phyloP scores from a whole-genome alignment of 2,888 invertebrate genomes.

The Xylota segnis region DNA sequence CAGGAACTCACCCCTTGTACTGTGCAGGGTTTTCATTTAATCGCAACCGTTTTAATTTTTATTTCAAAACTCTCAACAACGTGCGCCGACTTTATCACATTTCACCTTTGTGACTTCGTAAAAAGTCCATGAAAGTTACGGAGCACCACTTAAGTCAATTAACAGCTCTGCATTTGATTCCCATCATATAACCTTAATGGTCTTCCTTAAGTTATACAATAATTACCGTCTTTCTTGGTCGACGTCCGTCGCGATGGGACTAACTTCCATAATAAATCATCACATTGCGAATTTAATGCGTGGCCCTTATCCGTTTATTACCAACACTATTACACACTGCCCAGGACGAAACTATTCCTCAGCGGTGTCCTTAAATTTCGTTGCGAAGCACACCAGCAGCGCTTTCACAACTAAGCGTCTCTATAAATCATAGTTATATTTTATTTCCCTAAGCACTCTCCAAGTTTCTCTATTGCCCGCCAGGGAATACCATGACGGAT shows the following conservation, averaged over 20 bases:
- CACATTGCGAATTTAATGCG: constrained; percentile 25
- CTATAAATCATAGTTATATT: constrained; percentile 71
- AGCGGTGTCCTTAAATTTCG: constrained; percentile 50
- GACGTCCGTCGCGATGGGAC: background rate
- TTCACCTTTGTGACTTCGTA: background rate
- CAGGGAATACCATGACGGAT: constrained; percentile 65
- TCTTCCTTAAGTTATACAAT: background rate
- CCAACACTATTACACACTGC: background rate
- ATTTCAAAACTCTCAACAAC: background rate
- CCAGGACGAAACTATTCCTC: constrained; percentile 34
- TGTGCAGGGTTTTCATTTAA: background rate
- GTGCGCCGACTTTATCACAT: background rate
- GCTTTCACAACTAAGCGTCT: constrained; percentile 26
- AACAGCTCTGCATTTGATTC: background rate
- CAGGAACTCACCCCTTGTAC: background rate
- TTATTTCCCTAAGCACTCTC: constrained; percentile 66
- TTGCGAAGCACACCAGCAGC: constrained; percentile 35
- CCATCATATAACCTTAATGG: background rate
- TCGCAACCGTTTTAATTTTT: background rate
- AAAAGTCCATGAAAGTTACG: background rate
- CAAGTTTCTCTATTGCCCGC: constrained; percentile 71
- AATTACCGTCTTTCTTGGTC: background rate
- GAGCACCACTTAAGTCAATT: background rate
- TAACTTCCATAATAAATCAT: constrained; percentile 47
- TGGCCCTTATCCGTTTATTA: constrained; percentile 28